phyloP scores from a whole-genome alignment of 1,140 invertebrate species.

The Lerema accius region DNA sequence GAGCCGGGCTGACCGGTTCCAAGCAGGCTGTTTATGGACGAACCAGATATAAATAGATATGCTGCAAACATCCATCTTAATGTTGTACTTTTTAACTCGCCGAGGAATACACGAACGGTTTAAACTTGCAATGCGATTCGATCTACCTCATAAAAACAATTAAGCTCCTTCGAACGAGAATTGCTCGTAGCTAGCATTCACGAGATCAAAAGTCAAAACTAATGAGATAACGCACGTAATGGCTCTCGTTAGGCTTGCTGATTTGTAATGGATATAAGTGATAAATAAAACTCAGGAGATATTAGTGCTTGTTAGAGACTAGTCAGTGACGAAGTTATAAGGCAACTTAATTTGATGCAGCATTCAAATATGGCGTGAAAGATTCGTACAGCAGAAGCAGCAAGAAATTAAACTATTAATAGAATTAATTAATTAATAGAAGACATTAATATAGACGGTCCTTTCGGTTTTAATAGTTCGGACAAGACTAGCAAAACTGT shows the following conservation, averaged over 20 bases:
- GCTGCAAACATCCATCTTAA: slow-evolving; percentile 70
- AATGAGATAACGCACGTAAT: slow-evolving; percentile 20
- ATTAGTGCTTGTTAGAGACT: slow-evolving; percentile 50
- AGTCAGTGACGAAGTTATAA: slow-evolving; percentile 45
- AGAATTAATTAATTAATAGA: too few relatives aligned
- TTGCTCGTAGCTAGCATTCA: slow-evolving; percentile 10
- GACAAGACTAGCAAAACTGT: too few relatives aligned
- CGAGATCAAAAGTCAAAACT: slow-evolving; percentile 14
- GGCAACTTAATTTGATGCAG: slow-evolving; percentile 52
- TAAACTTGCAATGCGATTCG: slow-evolving; percentile 23
- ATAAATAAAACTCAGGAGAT: slow-evolving; percentile 38
- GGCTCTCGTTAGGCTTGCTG: slow-evolving; percentile 13
- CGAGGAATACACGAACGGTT: slow-evolving; percentile 35
- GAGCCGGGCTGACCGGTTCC: slow-evolving; percentile 71
- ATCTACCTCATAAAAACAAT: slow-evolving; percentile 20
- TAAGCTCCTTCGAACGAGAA: background rate
- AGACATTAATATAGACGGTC: too few relatives aligned
- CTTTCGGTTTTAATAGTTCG: too few relatives aligned
- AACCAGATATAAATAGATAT: slow-evolving; percentile 79
- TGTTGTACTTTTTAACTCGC: slow-evolving; percentile 61
- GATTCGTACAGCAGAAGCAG: slow-evolving; percentile 41
- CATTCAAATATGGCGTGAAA: slow-evolving; percentile 52
- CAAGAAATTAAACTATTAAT: too few relatives aligned
- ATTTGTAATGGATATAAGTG: too few relatives aligned
- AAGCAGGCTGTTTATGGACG: slow-evolving; percentile 72